Conservation (phyloP, 2,888 invertebrate genomes). For the Leptinotarsa juncta region DNA sequence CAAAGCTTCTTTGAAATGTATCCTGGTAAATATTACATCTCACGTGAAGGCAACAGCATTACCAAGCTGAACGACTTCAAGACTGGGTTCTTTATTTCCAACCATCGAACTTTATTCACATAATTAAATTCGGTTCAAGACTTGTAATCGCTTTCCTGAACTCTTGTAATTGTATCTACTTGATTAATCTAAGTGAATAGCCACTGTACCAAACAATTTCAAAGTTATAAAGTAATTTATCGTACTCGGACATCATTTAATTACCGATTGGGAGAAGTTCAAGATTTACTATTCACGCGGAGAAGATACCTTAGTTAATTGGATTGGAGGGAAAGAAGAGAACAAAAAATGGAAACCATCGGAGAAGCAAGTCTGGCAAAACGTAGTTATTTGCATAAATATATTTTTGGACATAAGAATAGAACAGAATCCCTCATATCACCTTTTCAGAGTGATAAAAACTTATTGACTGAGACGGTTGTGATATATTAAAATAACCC, state of each 20-base stretch:
- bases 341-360: not conserved
- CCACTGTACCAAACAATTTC: slow-evolving; percentile 54
- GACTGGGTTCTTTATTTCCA: slow-evolving; percentile 8
- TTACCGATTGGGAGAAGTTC: slow-evolving; percentile 51
- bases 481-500: too few species aligned
- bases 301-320: slow-evolving; percentile 32
- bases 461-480: too few species aligned
- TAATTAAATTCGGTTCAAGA: slow-evolving; percentile 52
- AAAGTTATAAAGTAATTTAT: slow-evolving; percentile 59
- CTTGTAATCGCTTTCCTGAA: slow-evolving; percentile 50
- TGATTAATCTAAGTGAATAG: slow-evolving; percentile 58
- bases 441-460: too few species aligned
- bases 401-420: too few species aligned
- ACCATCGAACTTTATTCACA: slow-evolving; percentile 36
- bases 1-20: too few species aligned
- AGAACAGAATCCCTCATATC: too few species aligned
- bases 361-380: too few species aligned
- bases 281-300: slow-evolving; percentile 52
- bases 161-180: slow-evolving; percentile 55
- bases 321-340: slow-evolving; percentile 3
- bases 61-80: not conserved
- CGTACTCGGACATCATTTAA: slow-evolving; percentile 58
- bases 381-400: too few species aligned
- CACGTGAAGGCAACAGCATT: too few species aligned
- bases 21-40: too few species aligned